A percentile compares a stretch with the other conserved stretches of the same genome.
These are phyloP conservation scores for Xiphorhynchus elegans DNA, from an alignment of 2,113 vertebrate species.

Conservation along the genomic window DNA sequence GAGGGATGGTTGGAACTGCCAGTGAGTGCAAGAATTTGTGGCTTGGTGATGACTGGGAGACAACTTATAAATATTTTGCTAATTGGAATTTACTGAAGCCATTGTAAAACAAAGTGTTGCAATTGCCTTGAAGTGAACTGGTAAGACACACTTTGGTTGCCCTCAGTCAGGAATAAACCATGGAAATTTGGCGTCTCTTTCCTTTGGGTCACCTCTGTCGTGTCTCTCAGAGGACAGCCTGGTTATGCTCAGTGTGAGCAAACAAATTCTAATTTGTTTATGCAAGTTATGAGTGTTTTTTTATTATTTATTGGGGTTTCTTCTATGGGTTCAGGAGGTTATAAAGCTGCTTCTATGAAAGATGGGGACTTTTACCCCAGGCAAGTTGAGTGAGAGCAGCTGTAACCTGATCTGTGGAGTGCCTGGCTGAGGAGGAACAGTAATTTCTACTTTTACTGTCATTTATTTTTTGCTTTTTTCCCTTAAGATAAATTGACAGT, in stretches of 20 bases:
- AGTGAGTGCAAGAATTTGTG: background rate
- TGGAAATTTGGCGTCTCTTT: background rate
- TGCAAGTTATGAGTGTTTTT: background rate
- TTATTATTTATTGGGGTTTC: background rate
- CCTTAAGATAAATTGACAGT: conserved; percentile 24
- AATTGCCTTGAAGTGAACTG: background rate
- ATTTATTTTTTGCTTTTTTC: conserved; percentile 30
- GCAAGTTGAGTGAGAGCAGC: background rate
- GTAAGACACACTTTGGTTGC: background rate
- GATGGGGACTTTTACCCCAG: conserved; percentile 30
- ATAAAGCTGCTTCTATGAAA: conserved; percentile 9
- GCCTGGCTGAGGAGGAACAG: background rate
- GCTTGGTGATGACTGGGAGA: background rate
- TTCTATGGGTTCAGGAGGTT: background rate
- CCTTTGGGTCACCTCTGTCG: background rate
- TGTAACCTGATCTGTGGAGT: background rate
- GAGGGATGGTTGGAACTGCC: background rate
- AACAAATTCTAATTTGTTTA: conserved; percentile 45
- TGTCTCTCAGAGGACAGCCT: background rate
- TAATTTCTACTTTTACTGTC: conserved; percentile 13
- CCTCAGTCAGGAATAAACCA: background rate
- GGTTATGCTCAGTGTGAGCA: background rate
- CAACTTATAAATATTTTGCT: background rate
- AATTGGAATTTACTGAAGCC: background rate
- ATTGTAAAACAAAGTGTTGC: background rate